phyloP scores from a whole-genome alignment of 2,888 invertebrate species.

The Ecdyonurus torrentis region DNA sequence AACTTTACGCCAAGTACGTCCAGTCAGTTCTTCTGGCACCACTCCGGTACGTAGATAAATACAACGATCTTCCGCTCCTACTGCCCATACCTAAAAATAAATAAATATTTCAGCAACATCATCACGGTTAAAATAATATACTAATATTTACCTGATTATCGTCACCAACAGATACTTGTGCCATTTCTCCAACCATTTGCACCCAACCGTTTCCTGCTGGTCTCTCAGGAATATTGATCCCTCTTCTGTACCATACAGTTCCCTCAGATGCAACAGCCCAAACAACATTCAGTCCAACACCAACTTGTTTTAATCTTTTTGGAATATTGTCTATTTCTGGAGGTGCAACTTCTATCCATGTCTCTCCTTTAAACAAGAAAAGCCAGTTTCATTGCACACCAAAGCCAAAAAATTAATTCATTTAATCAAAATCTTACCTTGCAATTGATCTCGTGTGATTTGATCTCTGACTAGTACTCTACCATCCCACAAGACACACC shows the following conservation, averaged over 20 bases:
- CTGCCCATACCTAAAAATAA: constrained; percentile 47
- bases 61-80: constrained; percentile 65
- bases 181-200: constrained; percentile 75
- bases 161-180: constrained; percentile 63
- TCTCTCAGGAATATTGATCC: constrained; percentile 20
- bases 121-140: constrained; percentile 1
- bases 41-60: constrained; percentile 68
- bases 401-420: background rate
- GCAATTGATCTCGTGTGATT: constrained; percentile 47
- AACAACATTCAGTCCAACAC: constrained; percentile 62
- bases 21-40: constrained; percentile 55
- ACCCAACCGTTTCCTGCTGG: constrained; percentile 76
- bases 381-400: background rate
- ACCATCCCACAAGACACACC: constrained; percentile 75
- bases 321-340: constrained; percentile 35
- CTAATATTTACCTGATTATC: constrained; percentile 54
- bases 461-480: constrained; percentile 66
- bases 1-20: constrained; percentile 70
- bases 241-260: constrained; percentile 75
- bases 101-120: background rate
- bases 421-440: constrained; percentile 4
- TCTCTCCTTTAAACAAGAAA: constrained; percentile 32
- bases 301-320: constrained; percentile 49
- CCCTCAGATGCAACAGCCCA: constrained; percentile 72
- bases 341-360: constrained; percentile 68